phyloP scores from a whole-genome alignment of 2,888 invertebrate genomes.

The Scaptomyza tumidula region DNA sequence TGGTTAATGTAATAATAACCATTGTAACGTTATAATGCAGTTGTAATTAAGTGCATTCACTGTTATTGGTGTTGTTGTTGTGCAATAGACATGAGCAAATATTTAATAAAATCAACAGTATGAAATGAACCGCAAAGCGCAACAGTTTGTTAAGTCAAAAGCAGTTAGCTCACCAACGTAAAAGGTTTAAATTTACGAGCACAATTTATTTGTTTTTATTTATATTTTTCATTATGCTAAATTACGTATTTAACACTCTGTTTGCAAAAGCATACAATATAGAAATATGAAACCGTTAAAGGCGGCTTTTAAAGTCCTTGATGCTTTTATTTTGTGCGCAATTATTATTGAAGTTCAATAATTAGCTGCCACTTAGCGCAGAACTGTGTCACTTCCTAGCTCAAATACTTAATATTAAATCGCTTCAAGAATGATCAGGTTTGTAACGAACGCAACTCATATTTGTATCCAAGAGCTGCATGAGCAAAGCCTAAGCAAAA shows the following conservation, averaged over 20 bases:
- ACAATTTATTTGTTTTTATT: conserved; percentile 40
- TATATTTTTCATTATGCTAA: conserved; percentile 52
- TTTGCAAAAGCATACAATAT: not conserved
- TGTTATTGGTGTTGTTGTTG: conserved; percentile 37
- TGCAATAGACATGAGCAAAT: conserved; percentile 48
- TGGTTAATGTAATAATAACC: conserved; percentile 69
- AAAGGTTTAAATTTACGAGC: conserved; percentile 49
- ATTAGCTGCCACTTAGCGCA: too few species aligned
- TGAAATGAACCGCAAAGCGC: conserved; percentile 35
- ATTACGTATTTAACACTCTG: conserved; percentile 26
- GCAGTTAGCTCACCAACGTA: conserved; percentile 30
- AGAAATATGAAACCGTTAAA: not conserved
- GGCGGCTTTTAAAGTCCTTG: not conserved
- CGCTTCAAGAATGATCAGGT: not conserved
- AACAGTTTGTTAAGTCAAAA: conserved; percentile 43
- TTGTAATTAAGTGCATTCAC: conserved; percentile 67
- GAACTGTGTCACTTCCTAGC: not conserved
- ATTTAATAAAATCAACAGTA: conserved; percentile 67
- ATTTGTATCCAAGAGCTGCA: not conserved
- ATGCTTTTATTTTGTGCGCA: not conserved
- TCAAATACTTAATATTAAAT: not conserved
- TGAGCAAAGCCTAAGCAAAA: not conserved
- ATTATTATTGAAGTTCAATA: too few species aligned
- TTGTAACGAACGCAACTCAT: not conserved
- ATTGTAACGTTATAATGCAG: conserved; percentile 71